These are phyloP conservation scores for Corythaixoides concolor DNA, from an alignment of 2,113 vertebrate genomes.

Conservation along the genomic window DNA sequence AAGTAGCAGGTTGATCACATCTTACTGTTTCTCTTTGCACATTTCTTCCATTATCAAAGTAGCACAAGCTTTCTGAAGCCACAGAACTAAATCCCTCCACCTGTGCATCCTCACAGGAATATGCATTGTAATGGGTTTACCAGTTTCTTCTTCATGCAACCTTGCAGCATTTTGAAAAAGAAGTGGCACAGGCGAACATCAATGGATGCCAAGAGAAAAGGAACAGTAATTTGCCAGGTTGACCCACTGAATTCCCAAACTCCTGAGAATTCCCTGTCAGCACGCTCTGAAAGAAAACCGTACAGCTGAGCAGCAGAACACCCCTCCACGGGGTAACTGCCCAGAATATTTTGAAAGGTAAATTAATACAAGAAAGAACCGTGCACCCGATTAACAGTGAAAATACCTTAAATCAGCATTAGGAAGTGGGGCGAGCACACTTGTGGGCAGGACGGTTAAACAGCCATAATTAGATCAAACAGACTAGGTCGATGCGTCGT, in stretches of 20 bases:
- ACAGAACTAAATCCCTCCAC: neutral
- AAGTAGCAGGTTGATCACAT: neutral
- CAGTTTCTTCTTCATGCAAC: neutral
- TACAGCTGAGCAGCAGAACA: neutral
- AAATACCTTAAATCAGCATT: conserved; percentile 62
- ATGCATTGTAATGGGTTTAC: neutral
- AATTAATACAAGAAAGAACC: conserved; percentile 21
- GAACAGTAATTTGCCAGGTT: neutral
- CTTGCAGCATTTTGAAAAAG: neutral
- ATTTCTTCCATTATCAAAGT: neutral
- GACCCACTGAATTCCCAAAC: neutral
- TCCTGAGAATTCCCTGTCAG: neutral
- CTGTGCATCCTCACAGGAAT: neutral
- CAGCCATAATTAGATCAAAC: conserved; percentile 67
- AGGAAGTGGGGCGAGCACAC: conserved; percentile 45
- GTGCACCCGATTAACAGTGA: conserved; percentile 23
- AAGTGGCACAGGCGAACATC: neutral
- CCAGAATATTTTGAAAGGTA: neutral
- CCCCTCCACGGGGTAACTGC: neutral
- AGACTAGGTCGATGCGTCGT: conserved; percentile 12
- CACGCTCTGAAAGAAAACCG: neutral
- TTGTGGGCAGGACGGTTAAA: conserved; percentile 40
- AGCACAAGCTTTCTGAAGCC: neutral
- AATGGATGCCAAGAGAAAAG: neutral
- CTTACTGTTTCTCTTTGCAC: neutral